Evolutionary conservation across 2,888 invertebrate species (phyloP), one percentile per base, ranked within the genome.

Genomic region (Amiota minor): DNA sequence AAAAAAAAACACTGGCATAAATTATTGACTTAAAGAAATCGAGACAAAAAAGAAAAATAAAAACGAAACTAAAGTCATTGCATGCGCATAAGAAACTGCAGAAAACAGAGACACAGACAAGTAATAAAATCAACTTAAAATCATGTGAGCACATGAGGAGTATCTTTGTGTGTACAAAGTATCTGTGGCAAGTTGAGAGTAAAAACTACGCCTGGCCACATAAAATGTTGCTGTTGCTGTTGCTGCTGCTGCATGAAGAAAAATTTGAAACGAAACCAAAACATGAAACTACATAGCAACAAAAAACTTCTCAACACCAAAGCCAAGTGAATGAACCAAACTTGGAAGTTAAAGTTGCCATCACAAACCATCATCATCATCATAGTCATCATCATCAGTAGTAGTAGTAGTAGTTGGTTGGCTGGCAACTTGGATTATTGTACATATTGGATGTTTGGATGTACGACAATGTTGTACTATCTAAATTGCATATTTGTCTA

Each of bases 401-500:
- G 67, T 71, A 68, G 68, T 71, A 50, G 35, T 50, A 70, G 50
- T 16, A 4, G 35, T 35, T 35, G 35, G 35, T 1, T 35, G 35
- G 23, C 35, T 35, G 35, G 35, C 35, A 35, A 35, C 35, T 35
- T 35, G 35, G 35, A 35, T 35, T 35, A 35, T 35, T 6, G 4
- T 35, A 35, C 4, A 35, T 35, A 35, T 35, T 23, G 23, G 35
- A 6, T 35, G 2, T 2, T 35, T 35, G 35, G 35, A 35, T 35
- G 35, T 12, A 71, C 55, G 64, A 65, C 65, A 35, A 67, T 67
- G 67, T 62, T 20, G 50, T 56, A 73, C 73, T 79, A 77, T 82
- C 81, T 75, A 78, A 80, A 82, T 82, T 80, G 86, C 86, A 86
- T 84, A 84, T 85, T 84, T 84, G 86, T 84, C 84, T 81, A 81